Base-by-base conservation (phyloP, 2,888 invertebrate species). In the Drosophila diplacantha region DNA sequence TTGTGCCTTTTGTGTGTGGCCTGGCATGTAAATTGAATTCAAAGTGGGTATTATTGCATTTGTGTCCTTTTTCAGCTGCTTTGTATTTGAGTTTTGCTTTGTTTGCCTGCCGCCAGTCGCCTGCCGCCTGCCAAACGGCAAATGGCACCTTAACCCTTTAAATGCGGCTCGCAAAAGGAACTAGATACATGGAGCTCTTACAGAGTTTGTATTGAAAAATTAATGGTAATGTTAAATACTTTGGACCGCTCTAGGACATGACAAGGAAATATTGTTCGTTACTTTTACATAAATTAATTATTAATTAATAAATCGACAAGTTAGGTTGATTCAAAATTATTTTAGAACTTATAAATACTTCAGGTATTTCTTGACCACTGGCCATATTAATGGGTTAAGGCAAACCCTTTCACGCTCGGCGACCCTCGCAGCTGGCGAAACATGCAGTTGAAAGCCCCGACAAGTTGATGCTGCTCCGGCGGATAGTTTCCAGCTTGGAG, bases 11-110 rank as follows among this genome's bases (percentile, higher is more conserved):
- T 69, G 39, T 69, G 66, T 57, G 68, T 64, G 65, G 72, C 61
- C 81, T 69, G 83, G 67, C 60, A 78, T 78, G 81, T 75, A 78
- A 78, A 78, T 78, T 83, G 81, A 81, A 83, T 78, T 78, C 79
- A 69, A 78, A 78, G 73, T 76, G 70, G 75, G 75, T 81, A 72
- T 63, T 81, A 60, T 60, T 58, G 56, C 70, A 72, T 72, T 77
- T 71, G 71, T 54, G 63, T 67, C 60, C 60, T 54, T 64, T 66
- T 65, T 51, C 26, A 37, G 47, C 39, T 39, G 52, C 35, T 57
- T 55, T 69, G 37, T 51, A 49, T 69, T 59, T 43, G 34, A 32
- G 35, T 59, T 53, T 47, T 51, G 51, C 61, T 46, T 47, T 58
- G 52, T 57, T 59, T 59, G 64, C 43, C 43, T 14, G 43, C 26